A percentile compares a stretch with the other conserved stretches of the same genome.
Conservation (phyloP, 1,140 invertebrate species). For the Dysdera silvatica region DNA sequence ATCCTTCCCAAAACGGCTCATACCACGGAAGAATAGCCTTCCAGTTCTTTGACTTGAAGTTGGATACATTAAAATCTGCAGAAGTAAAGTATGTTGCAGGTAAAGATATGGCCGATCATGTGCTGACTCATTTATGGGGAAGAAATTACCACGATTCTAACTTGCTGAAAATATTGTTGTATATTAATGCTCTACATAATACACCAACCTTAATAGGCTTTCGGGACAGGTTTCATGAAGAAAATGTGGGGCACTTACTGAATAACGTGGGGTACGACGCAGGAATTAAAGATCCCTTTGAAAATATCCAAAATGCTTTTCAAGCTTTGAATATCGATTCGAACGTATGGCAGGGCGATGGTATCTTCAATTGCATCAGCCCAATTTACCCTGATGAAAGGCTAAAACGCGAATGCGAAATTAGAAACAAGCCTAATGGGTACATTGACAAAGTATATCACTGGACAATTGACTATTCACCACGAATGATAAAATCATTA, state of each 20-base stretch:
- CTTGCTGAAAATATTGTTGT: background rate
- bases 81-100: background rate
- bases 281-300: background rate
- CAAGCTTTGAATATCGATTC: background rate
- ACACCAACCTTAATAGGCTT: background rate
- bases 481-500: background rate
- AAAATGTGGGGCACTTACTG: background rate
- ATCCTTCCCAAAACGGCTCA: background rate
- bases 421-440: background rate
- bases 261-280: slow-evolving; percentile 22
- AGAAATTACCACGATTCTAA: background rate
- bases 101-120: background rate
- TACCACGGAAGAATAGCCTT: background rate
- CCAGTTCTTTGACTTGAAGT: slow-evolving; percentile 16
- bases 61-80: slow-evolving; percentile 5
- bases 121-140: slow-evolving; percentile 6
- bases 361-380: background rate
- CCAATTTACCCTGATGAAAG: background rate
- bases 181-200: background rate
- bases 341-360: slow-evolving; percentile 19
- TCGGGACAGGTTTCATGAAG: background rate
- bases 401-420: background rate
- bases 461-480: slow-evolving; percentile 10
- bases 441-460: slow-evolving; percentile 18
- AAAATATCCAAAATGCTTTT: background rate